Evolutionary conservation across 37 sponge, comb jelly and placozoan species (phyloP).

Genomic region (Cladorhizidae sp.): DNA sequence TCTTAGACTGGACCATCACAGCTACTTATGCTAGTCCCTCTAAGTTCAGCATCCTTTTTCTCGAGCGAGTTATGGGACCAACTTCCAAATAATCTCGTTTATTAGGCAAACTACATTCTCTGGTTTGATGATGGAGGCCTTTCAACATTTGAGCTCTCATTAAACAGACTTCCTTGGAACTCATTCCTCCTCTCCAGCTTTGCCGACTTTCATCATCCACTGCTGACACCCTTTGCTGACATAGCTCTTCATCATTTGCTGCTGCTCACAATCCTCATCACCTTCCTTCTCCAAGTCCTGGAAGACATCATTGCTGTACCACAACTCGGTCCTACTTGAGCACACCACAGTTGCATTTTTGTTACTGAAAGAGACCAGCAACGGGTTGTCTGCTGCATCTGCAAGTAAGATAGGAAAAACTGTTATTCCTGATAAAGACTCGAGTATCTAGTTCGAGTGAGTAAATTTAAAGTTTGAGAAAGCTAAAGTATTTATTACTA

Average conservation of each 20-base stretch:
- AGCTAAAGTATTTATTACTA: no score
- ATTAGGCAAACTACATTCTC: background rate
- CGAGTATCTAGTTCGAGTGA: no score
- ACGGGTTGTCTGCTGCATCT: conserved; percentile 60
- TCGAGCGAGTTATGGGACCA: conserved; percentile 30
- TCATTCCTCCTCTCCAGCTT: background rate
- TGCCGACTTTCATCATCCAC: background rate
- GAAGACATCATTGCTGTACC: conserved; percentile 68
- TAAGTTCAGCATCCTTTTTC: conserved; percentile 58
- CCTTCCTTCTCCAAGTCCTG: conserved; percentile 48
- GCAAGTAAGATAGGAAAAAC: no score
- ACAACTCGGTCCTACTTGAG: conserved; percentile 33
- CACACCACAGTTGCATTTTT: conserved; percentile 19
- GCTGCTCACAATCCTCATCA: conserved; percentile 67
- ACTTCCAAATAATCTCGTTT: conserved; percentile 18
- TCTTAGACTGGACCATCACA: conserved; percentile 82
- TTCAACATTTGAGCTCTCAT: background rate
- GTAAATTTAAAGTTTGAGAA: no score
- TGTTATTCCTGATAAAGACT: no score
- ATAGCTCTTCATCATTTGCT: conserved; percentile 44
- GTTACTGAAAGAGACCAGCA: conserved; percentile 62
- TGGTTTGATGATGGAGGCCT: background rate
- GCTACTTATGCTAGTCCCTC: conserved; percentile 90
- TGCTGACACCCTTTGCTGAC: conserved; percentile 14
- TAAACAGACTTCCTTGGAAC: background rate